Conservation (phyloP, 2,113 vertebrate species). For the Epinephelus cyanopodus region DNA sequence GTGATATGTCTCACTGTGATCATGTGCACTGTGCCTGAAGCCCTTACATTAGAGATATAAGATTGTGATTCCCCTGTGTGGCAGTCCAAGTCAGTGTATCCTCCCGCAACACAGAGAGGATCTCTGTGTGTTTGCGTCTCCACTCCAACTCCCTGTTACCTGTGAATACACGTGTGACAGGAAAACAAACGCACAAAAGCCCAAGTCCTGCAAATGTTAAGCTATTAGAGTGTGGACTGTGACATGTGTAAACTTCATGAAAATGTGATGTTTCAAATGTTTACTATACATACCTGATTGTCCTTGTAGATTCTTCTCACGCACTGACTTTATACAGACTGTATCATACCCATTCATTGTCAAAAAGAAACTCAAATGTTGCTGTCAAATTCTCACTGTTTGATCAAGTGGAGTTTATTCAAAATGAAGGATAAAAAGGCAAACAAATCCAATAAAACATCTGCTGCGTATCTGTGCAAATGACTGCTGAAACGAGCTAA, state of each 20-base stretch:
- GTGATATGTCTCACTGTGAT: constrained; percentile 13
- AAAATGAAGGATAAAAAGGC: constrained; percentile 65
- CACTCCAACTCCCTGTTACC: not conserved
- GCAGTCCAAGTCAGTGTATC: not conserved
- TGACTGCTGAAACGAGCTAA: constrained; percentile 39
- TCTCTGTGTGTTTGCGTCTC: constrained; percentile 19
- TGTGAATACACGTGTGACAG: not conserved
- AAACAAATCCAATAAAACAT: constrained; percentile 52
- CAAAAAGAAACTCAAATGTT: constrained; percentile 9
- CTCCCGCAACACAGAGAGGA: not conserved
- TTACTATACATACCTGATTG: not conserved
- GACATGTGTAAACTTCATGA: not conserved
- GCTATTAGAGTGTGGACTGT: not conserved
- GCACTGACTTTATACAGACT: not conserved
- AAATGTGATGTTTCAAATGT: not conserved
- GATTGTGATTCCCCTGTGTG: not conserved
- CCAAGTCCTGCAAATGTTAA: not conserved
- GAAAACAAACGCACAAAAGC: not conserved
- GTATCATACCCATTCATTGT: not conserved
- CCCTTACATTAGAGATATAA: constrained; percentile 10
- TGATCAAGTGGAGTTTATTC: constrained; percentile 66
- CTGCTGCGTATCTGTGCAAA: constrained; percentile 60
- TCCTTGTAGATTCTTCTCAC: not conserved
- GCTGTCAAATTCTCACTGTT: constrained; percentile 2
- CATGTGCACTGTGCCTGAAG: constrained; percentile 29